phyloP scores from a whole-genome alignment of 2,888 invertebrate genomes.

The Thymelicus acteon region DNA sequence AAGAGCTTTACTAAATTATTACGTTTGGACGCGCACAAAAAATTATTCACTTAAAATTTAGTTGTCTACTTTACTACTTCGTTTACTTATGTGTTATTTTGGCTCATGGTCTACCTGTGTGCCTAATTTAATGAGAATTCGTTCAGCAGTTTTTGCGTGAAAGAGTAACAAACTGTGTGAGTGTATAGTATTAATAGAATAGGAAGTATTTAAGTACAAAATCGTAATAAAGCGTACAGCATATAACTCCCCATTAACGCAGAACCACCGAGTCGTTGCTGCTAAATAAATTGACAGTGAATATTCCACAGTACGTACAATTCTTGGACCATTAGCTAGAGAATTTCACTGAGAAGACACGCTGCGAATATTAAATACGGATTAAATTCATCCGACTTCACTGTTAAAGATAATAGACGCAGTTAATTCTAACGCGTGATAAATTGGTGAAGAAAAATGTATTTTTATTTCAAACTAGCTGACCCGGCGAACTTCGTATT shows the following conservation, averaged over 20 bases:
- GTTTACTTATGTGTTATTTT: no score
- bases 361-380: constrained; percentile 45
- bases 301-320: constrained; percentile 47
- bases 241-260: constrained; percentile 13
- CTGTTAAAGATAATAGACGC: neutral
- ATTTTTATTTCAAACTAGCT: neutral
- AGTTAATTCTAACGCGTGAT: neutral
- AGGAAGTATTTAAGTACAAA: constrained; percentile 12
- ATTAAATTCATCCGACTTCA: constrained; percentile 21
- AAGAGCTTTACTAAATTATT: no score
- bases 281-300: constrained; percentile 48
- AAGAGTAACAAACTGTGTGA: no score
- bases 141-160: no score
- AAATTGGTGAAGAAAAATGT: neutral
- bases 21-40: no score
- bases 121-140: no score
- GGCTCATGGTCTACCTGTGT: no score
- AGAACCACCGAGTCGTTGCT: constrained; percentile 32
- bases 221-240: constrained; percentile 1
- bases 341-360: constrained; percentile 47
- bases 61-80: no score
- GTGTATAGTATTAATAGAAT: no score
- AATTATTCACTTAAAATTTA: no score
- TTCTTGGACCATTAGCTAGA: constrained; percentile 49
- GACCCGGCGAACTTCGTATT: no score